A percentile compares a stretch with the other conserved stretches of the same genome.
Evolutionary conservation across 1,140 invertebrate genomes (phyloP).

Genomic region (Caenorhabditis inopinata): DNA sequence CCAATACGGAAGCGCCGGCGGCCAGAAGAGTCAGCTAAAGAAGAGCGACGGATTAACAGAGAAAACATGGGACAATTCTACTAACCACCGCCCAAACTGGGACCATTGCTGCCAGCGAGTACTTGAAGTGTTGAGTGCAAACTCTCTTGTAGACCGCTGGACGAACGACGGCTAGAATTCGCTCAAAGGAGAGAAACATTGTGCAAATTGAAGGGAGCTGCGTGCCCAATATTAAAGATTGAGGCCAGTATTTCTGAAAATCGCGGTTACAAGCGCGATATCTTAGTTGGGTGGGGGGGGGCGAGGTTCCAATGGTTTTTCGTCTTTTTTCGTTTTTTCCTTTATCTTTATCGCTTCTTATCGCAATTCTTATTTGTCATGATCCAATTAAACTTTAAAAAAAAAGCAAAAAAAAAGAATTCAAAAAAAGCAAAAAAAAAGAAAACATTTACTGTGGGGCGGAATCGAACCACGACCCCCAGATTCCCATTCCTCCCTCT

Average conservation of each 20-base stretch:
- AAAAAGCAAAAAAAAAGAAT: no score
- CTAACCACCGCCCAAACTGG: slow-evolving; percentile 17
- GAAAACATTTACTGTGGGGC: no score
- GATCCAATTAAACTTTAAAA: no score
- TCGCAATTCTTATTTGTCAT: no score
- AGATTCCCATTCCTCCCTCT: no score
- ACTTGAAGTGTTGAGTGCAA: slow-evolving; percentile 4
- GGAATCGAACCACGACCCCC: no score
- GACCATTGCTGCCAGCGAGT: not conserved
- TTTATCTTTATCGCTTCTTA: no score
- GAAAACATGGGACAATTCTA: not conserved
- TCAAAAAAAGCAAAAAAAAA: not conserved
- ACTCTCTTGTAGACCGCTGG: slow-evolving; percentile 15
- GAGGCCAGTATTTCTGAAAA: slow-evolving; percentile 34
- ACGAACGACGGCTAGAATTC: not conserved
- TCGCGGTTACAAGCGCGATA: no score
- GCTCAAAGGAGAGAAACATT: slow-evolving; percentile 12
- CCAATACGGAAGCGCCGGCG: slow-evolving; percentile 6
- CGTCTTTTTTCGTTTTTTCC: no score
- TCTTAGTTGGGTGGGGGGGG: no score
- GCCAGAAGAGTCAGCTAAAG: not conserved
- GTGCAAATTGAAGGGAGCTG: slow-evolving; percentile 18
- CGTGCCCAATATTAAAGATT: slow-evolving; percentile 17
- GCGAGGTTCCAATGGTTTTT: no score
- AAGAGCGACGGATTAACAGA: not conserved